Evolutionary conservation across 2,888 invertebrate species (phyloP).

Genomic region (Morinoia aosen): DNA sequence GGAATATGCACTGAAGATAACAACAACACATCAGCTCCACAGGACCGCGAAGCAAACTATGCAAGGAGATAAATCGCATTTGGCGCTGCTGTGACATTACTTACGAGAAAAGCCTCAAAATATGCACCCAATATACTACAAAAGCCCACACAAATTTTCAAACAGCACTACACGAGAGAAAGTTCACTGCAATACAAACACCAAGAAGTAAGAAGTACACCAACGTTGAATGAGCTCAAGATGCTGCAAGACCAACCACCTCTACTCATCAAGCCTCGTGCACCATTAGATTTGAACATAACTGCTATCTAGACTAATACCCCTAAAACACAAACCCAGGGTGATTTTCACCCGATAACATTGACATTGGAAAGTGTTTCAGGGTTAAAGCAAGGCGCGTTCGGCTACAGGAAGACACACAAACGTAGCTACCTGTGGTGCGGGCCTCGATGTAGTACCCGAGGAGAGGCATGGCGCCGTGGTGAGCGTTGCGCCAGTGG

Average conservation of each 20-base stretch:
- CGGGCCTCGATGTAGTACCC: constrained; percentile 93
- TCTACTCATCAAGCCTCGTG: not conserved
- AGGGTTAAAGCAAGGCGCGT: too few species aligned
- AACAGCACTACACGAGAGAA: not conserved
- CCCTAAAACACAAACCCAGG: not conserved
- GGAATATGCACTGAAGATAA: not conserved
- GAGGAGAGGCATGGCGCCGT: constrained; percentile 85
- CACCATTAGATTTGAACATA: not conserved
- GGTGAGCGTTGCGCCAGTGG: constrained; percentile 89
- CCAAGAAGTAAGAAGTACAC: not conserved
- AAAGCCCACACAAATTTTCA: too few species aligned
- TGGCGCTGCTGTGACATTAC: too few species aligned
- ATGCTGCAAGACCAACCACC: not conserved
- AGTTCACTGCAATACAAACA: not conserved
- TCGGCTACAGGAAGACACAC: not conserved
- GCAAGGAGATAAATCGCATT: too few species aligned
- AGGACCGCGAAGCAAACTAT: too few species aligned
- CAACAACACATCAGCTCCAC: too few species aligned
- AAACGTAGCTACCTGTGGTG: constrained; percentile 78
- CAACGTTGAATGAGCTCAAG: not conserved
- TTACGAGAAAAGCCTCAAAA: too few species aligned
- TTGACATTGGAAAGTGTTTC: too few species aligned
- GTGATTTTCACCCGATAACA: too few species aligned
- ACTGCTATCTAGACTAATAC: not conserved
- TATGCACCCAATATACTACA: too few species aligned